Evolutionary conservation across 2,113 vertebrate genomes (phyloP).

Genomic region (Cricetomys ansorgei): DNA sequence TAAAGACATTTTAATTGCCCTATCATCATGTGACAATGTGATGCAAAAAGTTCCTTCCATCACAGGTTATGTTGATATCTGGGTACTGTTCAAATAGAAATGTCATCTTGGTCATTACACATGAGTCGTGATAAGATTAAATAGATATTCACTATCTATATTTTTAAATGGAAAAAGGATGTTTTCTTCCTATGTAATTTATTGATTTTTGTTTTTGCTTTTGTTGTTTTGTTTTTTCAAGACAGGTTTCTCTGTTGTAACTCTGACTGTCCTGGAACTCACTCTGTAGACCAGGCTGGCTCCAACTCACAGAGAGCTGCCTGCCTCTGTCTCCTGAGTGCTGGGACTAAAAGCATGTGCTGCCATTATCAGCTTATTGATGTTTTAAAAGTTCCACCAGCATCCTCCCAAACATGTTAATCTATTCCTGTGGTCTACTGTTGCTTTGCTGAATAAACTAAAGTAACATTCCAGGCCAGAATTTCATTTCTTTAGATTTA

Average conservation of each 20-base stretch:
- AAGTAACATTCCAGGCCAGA: constrained; percentile 5
- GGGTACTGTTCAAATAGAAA: not conserved
- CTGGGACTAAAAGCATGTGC: no score
- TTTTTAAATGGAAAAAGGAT: not conserved
- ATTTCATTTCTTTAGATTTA: constrained; percentile 35
- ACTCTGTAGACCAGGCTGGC: no score
- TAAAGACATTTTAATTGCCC: not conserved
- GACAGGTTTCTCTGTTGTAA: no score
- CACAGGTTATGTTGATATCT: not conserved
- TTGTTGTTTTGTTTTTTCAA: no score
- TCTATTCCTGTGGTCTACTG: not conserved
- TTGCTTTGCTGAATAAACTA: not conserved
- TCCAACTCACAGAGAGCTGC: no score
- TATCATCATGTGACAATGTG: constrained; percentile 12
- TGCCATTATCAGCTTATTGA: no score
- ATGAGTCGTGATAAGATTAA: not conserved
- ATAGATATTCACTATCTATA: not conserved
- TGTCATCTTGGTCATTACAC: constrained; percentile 1
- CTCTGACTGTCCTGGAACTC: no score
- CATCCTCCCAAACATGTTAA: not conserved
- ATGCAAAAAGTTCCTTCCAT: not conserved
- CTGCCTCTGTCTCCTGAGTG: no score
- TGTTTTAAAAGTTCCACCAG: not conserved
- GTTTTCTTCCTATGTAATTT: not conserved
- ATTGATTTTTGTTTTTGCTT: no score